Evolutionary conservation across 2,113 vertebrate species (phyloP), one percentile per base, ranked within the genome.

Genomic region (Rynchops niger): DNA sequence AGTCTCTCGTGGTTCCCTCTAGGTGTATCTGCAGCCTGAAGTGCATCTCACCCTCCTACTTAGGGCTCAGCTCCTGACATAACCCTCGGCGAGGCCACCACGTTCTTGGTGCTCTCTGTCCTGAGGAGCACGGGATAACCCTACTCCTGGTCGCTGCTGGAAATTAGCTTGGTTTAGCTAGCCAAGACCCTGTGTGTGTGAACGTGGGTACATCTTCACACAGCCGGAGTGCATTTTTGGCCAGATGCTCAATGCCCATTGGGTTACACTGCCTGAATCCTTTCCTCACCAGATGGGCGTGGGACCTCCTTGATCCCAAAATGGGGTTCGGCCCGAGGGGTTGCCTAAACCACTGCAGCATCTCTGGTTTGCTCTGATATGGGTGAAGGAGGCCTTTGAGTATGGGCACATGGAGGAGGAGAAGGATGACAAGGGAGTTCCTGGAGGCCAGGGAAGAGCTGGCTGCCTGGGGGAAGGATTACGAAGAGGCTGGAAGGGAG

Each of bases 201-300:
- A 43, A 13, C 0, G 0, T 5, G 11, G 50, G 20, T 22, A 47
- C 36, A 34, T 65, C 22, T 45, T 45, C 9, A 4, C 1, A 5
- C 6, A 4, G 9, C 9, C 25, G 36, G 73, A 34, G 15, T 26
- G 23, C 5, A 2, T 5, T 56, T 71, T 50, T 62, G 76, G 36
- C 26, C 42, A 50, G n/a, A 14, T 56, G 30, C 22, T 49, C 26
- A 11, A 43, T 43, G 47, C 32, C n/a, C 0, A 0, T 47, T 61
- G 77, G n/a, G 29, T 40, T 66, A 45, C 17, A 3, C 15, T n/a
- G 38, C 36, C 38, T 19, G n/a, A 58, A 43, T 30, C 14, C 40
- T 9, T 59, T 53, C 52, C 74, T 56, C 58, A 43, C 34, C 34
- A 38, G 55, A 5, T 12, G 30, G 10, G 16, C 20, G 25, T n/a